Base-by-base conservation (phyloP, 2,113 vertebrate genomes). In the Lepus europaeus region DNA sequence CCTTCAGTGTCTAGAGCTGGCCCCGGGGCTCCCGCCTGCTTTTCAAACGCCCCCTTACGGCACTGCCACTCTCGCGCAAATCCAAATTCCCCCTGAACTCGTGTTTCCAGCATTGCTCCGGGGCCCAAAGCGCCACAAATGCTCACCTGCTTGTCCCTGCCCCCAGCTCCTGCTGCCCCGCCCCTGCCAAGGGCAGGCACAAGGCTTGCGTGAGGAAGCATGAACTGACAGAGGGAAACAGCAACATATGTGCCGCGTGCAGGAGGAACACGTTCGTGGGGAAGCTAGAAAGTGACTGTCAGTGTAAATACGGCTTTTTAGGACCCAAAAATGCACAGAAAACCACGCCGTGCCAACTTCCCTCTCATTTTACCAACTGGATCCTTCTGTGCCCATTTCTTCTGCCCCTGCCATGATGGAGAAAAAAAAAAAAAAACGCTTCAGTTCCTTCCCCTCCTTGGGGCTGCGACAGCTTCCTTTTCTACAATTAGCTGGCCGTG, bases 231-330 rank as follows among this genome's bases (percentile, higher is more conserved):
- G 45, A 36, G 29, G 79, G 82, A 93, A 56, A 79, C 4, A 20
- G 85, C 84, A 90, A 73, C 96, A 90, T 89, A 94, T 78, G 95
- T 72, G 70, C 89, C 20, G 61, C 91, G 90, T 87, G 51, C 31
- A 73, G 84, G 31, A 33, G 73, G 93, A 74, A 39, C 2, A 5
- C 80, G 59, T 31, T 73, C n/a, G 79, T 72, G 81, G 87, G 29
- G 89, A 91, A 96, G 87, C 96, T 85, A 14, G 90, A 39, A 86
- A 84, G n/a, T 82, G 95, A 39, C 93, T 94, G 84, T 81, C 87
- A 63, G 92, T 45, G 36, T 85, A 93, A 96, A 88, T 80, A 93
- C 81, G 92, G 63, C 14, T 19, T 90, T 86, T 33, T 33, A 68
- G 76, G 59, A 81, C 89, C 83, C 90, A 59, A 74, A 95, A 96